These are phyloP conservation scores for Ambastaia sidthimunki DNA, from an alignment of 2,797 vertebrate genomes.

Conservation along the genomic window DNA sequence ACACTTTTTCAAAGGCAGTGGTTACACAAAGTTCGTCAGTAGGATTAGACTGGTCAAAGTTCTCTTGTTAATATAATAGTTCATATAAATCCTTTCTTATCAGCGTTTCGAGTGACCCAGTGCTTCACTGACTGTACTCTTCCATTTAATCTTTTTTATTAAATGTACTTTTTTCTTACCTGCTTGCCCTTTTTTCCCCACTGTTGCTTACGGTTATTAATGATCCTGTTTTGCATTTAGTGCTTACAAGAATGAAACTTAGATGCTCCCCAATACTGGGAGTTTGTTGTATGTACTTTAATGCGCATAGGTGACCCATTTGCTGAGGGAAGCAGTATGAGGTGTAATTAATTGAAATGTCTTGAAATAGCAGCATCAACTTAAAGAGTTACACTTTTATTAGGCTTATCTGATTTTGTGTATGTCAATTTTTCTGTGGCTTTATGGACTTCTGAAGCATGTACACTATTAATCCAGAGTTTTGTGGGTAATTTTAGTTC, in stretches of 20 bases:
- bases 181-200: conserved; percentile 28
- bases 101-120: conserved; percentile 32
- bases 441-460: conserved; percentile 1
- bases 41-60: conserved; percentile 16
- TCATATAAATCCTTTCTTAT: conserved; percentile 44
- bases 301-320: conserved; percentile 27
- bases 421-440: not conserved
- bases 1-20: conserved; percentile 13
- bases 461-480: not conserved
- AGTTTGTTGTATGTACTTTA: conserved; percentile 29
- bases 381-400: conserved; percentile 39
- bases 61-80: conserved; percentile 47
- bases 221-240: conserved; percentile 30
- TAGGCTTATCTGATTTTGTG: not conserved
- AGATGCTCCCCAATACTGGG: conserved; percentile 18
- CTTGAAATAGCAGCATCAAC: conserved; percentile 27
- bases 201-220: conserved; percentile 36
- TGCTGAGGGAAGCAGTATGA: conserved; percentile 32
- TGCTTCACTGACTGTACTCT: conserved; percentile 24
- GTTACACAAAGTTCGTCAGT: conserved; percentile 33
- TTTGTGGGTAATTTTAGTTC: not conserved
- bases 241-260: conserved; percentile 31
- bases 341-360: conserved; percentile 44
- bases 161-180: conserved; percentile 40
- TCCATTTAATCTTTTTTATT: conserved; percentile 49